phyloP scores from a whole-genome alignment of 2,797 vertebrate genomes.

The Eidolon dupreanum region DNA sequence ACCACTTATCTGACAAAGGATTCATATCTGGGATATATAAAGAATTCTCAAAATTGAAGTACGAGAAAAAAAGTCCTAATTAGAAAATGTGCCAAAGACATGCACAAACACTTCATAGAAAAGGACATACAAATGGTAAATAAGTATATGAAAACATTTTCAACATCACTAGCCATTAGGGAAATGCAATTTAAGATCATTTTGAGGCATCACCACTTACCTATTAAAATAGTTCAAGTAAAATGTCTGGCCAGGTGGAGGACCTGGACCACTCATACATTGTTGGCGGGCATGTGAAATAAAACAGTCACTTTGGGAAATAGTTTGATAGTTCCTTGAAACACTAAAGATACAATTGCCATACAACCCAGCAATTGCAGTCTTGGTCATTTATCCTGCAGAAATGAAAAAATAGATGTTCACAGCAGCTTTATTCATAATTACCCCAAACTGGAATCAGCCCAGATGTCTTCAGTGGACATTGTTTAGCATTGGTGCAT shows the following conservation, averaged over 20 bases:
- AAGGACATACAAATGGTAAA: neutral
- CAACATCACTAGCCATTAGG: neutral
- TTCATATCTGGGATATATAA: neutral
- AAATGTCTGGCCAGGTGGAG: neutral
- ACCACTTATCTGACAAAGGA: neutral
- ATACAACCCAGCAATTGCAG: neutral
- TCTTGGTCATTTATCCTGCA: neutral
- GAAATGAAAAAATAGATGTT: neutral
- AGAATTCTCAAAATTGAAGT: neutral
- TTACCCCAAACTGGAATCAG: neutral
- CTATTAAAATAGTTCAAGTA: neutral
- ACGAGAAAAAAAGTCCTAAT: neutral
- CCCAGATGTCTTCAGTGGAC: neutral
- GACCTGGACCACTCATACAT: neutral
- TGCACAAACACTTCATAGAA: neutral
- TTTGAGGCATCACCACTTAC: neutral
- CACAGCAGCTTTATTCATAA: neutral
- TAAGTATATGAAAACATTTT: neutral
- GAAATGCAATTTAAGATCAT: conserved; percentile 5
- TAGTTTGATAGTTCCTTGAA: neutral
- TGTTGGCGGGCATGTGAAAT: neutral
- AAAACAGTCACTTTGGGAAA: neutral
- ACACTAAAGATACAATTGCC: neutral
- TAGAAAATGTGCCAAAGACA: neutral
- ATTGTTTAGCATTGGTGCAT: neutral